A percentile compares a stretch with the other conserved stretches of the same genome.
These are phyloP conservation scores for Caenorhabditis remanei DNA, from an alignment of 1,140 invertebrate species.

Conservation along the genomic window DNA sequence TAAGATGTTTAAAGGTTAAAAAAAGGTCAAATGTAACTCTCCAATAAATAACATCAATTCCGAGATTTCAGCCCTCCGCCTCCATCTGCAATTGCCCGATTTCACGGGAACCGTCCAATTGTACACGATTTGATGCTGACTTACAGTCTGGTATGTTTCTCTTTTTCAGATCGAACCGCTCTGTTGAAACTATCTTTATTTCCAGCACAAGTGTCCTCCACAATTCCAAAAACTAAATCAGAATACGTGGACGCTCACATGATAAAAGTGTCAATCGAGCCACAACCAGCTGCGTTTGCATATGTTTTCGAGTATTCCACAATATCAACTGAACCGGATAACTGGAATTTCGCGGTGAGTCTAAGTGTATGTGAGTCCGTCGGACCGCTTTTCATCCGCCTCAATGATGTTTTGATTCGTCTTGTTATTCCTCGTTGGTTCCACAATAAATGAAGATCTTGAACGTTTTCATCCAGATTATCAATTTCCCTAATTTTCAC, in stretches of 20 bases:
- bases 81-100: slow-evolving; percentile 17
- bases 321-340: slow-evolving; percentile 59
- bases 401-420: too few species aligned
- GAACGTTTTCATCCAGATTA: too few species aligned
- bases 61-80: neutral
- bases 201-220: slow-evolving; percentile 24
- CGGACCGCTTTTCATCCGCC: too few species aligned
- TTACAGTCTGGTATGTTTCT: neutral
- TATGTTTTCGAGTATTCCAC: slow-evolving; percentile 62
- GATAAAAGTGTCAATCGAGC: slow-evolving; percentile 31
- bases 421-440: too few species aligned
- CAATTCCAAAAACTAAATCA: slow-evolving; percentile 12
- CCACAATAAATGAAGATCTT: too few species aligned
- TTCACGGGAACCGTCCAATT: neutral
- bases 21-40: too few species aligned
- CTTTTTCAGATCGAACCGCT: neutral
- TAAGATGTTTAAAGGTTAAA: too few species aligned
- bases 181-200: neutral
- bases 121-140: slow-evolving; percentile 10
- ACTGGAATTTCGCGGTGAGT: slow-evolving; percentile 62
- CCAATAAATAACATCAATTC: too few species aligned
- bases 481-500: too few species aligned
- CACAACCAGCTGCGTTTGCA: slow-evolving; percentile 56
- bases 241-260: slow-evolving; percentile 61
- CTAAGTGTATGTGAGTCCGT: too few species aligned